These are phyloP conservation scores for Apostichopus californicus DNA, from an alignment of 35 echinoderm and acorn worm genomes.

Conservation along the genomic window DNA sequence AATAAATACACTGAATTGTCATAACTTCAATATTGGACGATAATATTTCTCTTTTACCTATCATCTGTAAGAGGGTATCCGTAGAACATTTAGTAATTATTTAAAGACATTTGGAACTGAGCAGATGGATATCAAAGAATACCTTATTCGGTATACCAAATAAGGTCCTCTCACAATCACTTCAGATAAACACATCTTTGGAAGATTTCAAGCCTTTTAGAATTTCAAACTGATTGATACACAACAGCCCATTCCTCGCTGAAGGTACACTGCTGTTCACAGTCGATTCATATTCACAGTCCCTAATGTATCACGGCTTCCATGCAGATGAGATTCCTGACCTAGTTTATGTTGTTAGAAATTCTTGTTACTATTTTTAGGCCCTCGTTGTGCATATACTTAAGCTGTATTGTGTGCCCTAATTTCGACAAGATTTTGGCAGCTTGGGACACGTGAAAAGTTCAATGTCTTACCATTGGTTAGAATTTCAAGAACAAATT, in stretches of 20 bases:
- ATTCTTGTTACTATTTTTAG: not conserved
- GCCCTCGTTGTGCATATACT: not conserved
- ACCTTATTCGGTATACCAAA: no score
- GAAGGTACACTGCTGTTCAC: not conserved
- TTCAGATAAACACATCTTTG: no score
- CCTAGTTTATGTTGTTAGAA: conserved; percentile 4
- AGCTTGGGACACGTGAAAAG: not conserved
- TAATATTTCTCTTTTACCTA: no score
- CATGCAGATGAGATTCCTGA: not conserved
- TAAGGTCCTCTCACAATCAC: no score
- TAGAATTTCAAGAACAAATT: not conserved
- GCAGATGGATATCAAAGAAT: no score
- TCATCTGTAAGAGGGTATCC: no score
- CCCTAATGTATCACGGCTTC: not conserved
- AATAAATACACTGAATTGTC: no score
- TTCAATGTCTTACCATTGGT: not conserved
- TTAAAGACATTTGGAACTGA: no score
- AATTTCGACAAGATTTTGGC: not conserved
- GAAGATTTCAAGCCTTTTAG: no score
- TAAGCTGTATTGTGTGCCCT: not conserved
- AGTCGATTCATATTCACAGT: not conserved
- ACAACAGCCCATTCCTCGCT: not conserved
- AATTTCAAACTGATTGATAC: not conserved
- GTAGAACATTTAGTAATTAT: no score
- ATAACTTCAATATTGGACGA: no score